Base-by-base conservation (phyloP, 2,888 invertebrate genomes). In the Pollenia angustigena region DNA sequence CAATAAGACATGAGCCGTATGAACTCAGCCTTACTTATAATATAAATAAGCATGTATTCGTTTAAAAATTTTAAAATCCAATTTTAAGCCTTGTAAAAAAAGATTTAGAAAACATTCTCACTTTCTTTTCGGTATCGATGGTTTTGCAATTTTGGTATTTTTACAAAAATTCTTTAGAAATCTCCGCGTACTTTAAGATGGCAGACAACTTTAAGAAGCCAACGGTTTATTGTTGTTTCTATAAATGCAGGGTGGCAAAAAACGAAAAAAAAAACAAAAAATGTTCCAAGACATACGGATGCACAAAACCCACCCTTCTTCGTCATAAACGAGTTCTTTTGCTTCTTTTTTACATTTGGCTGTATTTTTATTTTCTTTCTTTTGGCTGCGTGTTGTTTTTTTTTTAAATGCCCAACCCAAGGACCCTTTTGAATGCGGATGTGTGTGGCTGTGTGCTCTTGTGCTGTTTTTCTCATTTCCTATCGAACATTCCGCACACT, bases 281-380 rank as follows among this genome's bases (percentile, higher is more conserved):
- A 2, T 23, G 1, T 23, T 23, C 23, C 2, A 23, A 4, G 44
- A 8, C 40, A 58, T 64, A 69, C 42, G 46, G 72, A 81, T 83
- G 80, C 80, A 76, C 83, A 71, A 76, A 87, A 84, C 81, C 78
- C 78, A 84, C 84, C 84, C 84, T 74, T 78, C 69, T 76, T 44
- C 48, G 18, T 60, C 14, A 10, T 32, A 64, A 52, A 72, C 81
- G 44, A 80, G 62, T 75, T 81, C 60, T 60, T 76, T 80, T 74
- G 32, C 48, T 10, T 72, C n/a, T 58, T 72, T 82, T 81, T 82
- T 82, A 62, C 48, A 76, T 52, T 81, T 83, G 75, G 56, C 48
- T 83, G 76, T 86, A 52, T 72, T 62, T 81, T 72, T 74, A 68
- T 66, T 91, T 91, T 89, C 90, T 91, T 40, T 76, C 40, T 72